Conservation (phyloP, 2,888 invertebrate species). For the Operophtera brumata region DNA sequence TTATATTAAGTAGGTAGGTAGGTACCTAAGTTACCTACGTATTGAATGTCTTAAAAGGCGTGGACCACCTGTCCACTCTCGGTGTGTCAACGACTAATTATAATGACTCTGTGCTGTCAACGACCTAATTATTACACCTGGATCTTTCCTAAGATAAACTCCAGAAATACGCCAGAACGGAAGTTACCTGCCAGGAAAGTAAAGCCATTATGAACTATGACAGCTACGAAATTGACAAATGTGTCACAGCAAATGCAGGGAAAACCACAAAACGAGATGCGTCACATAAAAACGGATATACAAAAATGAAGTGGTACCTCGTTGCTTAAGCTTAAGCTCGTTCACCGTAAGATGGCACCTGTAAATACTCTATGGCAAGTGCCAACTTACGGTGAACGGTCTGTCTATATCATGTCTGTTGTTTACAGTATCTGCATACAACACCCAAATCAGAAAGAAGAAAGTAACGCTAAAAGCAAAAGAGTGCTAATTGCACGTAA, state of each 20-base stretch:
- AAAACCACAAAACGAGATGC: conserved; percentile 13
- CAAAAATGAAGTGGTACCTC: neutral
- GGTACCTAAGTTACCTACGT: conserved; percentile 28
- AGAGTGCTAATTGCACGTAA: conserved; percentile 24
- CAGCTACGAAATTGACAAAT: conserved; percentile 14
- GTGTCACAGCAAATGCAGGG: conserved; percentile 1
- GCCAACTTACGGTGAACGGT: too few relatives aligned
- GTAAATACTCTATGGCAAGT: too few relatives aligned
- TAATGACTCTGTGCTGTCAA: conserved; percentile 42
- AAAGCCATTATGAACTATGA: conserved; percentile 40
- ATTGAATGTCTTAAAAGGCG: conserved; percentile 51
- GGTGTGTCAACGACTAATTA: conserved; percentile 38
- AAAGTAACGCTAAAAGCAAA: conserved; percentile 20
- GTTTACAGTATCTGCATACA: neutral
- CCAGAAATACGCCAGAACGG: conserved; percentile 24
- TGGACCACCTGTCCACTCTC: conserved; percentile 46
- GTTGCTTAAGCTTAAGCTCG: too few relatives aligned
- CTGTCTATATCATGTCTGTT: too few relatives aligned
- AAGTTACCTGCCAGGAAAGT: conserved; percentile 19
- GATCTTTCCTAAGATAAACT: conserved; percentile 47
- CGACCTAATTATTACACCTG: conserved; percentile 53
- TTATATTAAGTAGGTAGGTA: too few relatives aligned
- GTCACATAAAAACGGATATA: conserved; percentile 4
- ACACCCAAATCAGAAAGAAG: neutral
- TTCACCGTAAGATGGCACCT: too few relatives aligned